A percentile compares a stretch with the other conserved stretches of the same genome.
Conservation (phyloP, 2,113 vertebrate genomes). For the Marmota monax region DNA sequence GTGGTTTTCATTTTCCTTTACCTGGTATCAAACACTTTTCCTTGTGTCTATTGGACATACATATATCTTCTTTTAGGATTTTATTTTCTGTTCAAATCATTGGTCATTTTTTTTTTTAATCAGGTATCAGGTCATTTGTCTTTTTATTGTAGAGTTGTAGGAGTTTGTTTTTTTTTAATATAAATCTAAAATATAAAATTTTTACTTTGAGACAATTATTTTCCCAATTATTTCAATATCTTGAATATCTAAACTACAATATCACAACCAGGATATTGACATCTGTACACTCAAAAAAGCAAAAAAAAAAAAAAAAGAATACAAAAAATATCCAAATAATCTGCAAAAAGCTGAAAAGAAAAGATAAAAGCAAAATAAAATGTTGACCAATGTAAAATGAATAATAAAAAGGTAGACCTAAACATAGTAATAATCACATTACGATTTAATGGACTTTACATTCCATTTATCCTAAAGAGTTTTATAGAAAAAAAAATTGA, state of each 20-base stretch:
- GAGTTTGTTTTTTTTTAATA: not conserved
- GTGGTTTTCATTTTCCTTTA: not conserved
- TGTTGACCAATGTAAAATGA: slow-evolving; percentile 9
- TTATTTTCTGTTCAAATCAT: not conserved
- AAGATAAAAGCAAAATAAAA: not conserved
- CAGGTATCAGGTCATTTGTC: not conserved
- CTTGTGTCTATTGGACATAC: not conserved
- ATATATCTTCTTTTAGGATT: not conserved
- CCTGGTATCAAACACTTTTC: not conserved
- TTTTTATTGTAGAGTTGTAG: slow-evolving; percentile 7
- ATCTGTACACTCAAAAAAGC: not conserved
- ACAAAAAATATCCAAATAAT: slow-evolving; percentile 6
- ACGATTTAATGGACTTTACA: not conserved
- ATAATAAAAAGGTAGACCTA: not conserved
- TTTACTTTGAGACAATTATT: slow-evolving; percentile 7
- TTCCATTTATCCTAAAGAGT: not conserved
- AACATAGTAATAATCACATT: not conserved
- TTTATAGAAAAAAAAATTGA: not conserved
- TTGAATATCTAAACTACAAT: slow-evolving; percentile 11
- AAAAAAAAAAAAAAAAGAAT: slow-evolving; percentile 34
- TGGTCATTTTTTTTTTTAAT: not conserved
- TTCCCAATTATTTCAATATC: not conserved
- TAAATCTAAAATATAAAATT: not conserved
- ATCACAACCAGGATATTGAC: not conserved
- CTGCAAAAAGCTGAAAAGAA: not conserved